Evolutionary conservation across 2,797 vertebrate genomes (phyloP), one percentile per base, ranked within the genome.

Genomic region (Podargus strigoides): DNA sequence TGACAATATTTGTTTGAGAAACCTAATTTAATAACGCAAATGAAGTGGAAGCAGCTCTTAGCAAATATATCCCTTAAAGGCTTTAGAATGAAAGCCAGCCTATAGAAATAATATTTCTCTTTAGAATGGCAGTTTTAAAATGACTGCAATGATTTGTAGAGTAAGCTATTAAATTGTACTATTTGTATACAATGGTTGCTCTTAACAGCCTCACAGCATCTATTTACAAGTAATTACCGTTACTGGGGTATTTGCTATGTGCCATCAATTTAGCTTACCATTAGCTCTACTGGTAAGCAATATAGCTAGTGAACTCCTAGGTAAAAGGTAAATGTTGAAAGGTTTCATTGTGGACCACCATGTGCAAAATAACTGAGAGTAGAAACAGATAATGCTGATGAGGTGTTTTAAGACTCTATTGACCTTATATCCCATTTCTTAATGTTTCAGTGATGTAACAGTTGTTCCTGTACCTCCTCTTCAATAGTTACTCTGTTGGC

Each of bases 11-110:
- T 94, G 69, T 92, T 93, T 92, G 90, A 90, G 74, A 93, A 91
- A 86, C 36, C 77, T 93, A 92, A 97, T 95, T 93, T 94, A 94
- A 94, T 96, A 92, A 91, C 39, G 3, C 80, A 93, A 95, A 96
- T 94, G 67, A 94, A 94, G 59, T 74, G 80, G 87, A 95, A 97
- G 85, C 75, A 63, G 42, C 64, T 96, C 67, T 95, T 91, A 78
- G 76, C 67, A 76, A 94, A 85, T 94, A 77, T 47, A 90, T 53
- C 56, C 83, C 73, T 94, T 94, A 89, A 95, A 96, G 85, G 81
- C 47, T 92, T 86, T 82, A 75, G 75, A 89, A 74, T 55, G 88
- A 79, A 59, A 93, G 52, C 14, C 76, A 88, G 41, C 52, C 86
- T 95, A 77, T 70, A 79, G 93, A 95, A 94, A 93, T 58, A 85